Evolutionary conservation across 2,113 vertebrate genomes (phyloP).

Genomic region (Terrapene triunguis): DNA sequence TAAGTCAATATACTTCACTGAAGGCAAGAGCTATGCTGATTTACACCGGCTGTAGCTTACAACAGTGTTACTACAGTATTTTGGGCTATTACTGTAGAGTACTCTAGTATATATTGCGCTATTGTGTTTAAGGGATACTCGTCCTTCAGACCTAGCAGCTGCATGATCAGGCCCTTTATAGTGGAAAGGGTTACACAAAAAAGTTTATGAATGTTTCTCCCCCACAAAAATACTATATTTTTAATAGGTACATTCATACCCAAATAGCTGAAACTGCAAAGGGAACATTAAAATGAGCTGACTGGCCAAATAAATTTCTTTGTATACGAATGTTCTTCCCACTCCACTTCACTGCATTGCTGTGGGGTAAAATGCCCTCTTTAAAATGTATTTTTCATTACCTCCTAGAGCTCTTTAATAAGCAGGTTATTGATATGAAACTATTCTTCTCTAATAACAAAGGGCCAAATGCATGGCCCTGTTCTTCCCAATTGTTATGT

Average conservation of each 20-base stretch:
- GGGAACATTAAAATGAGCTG: constrained; percentile 39
- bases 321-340: neutral
- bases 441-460: neutral
- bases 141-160: constrained; percentile 66
- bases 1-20: neutral
- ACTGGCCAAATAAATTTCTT: constrained; percentile 5
- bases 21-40: neutral
- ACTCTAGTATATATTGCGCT: constrained; percentile 26
- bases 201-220: constrained; percentile 64
- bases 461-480: neutral
- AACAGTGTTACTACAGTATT: constrained; percentile 31
- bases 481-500: neutral
- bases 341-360: neutral
- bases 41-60: neutral
- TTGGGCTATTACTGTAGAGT: neutral
- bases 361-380: neutral
- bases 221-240: constrained; percentile 68
- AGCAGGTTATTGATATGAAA: neutral
- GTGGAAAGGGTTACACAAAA: constrained; percentile 39
- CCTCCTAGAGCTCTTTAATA: neutral
- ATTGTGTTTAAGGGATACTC: constrained; percentile 15
- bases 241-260: constrained; percentile 55
- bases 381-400: neutral
- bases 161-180: constrained; percentile 60
- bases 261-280: constrained; percentile 56